Evolutionary conservation across 2,797 vertebrate genomes (phyloP).

Genomic region (Sphenopsis melanotis): DNA sequence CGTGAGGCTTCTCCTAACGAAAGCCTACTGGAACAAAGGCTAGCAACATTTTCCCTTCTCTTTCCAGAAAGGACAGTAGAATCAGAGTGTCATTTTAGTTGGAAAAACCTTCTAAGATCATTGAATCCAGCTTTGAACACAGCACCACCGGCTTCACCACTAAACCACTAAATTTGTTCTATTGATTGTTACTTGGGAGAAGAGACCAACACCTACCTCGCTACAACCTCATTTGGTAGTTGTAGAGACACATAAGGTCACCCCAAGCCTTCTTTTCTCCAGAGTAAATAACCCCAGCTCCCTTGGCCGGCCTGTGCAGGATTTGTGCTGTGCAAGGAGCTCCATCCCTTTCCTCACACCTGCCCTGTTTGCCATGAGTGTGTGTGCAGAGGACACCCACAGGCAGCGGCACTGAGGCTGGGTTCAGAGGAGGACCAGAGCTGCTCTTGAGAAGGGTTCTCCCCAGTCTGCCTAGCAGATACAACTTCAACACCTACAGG

Average conservation of each 20-base stretch:
- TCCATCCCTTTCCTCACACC: too few relatives aligned
- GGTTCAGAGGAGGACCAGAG: rapidly evolving
- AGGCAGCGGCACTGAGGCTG: neutral
- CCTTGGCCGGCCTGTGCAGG: rapidly evolving
- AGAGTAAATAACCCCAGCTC: neutral
- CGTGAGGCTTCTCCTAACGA: neutral
- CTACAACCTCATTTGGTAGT: neutral
- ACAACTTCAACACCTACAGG: neutral
- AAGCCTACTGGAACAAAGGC: neutral
- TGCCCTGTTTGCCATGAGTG: rapidly evolving
- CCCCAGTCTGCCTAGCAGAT: rapidly evolving
- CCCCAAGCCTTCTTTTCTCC: neutral
- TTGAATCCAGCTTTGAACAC: neutral
- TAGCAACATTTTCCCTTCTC: rapidly evolving
- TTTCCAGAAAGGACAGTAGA: neutral
- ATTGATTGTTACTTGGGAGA: neutral
- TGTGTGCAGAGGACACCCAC: rapidly evolving
- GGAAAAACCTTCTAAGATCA: neutral
- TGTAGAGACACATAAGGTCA: neutral
- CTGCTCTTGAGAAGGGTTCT: neutral
- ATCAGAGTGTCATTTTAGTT: neutral
- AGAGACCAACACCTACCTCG: rapidly evolving
- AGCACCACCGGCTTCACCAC: neutral
- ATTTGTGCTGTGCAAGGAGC: neutral
- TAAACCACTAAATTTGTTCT: neutral